phyloP scores from a whole-genome alignment of 2,113 vertebrate genomes.

The Quiscalus mexicanus region DNA sequence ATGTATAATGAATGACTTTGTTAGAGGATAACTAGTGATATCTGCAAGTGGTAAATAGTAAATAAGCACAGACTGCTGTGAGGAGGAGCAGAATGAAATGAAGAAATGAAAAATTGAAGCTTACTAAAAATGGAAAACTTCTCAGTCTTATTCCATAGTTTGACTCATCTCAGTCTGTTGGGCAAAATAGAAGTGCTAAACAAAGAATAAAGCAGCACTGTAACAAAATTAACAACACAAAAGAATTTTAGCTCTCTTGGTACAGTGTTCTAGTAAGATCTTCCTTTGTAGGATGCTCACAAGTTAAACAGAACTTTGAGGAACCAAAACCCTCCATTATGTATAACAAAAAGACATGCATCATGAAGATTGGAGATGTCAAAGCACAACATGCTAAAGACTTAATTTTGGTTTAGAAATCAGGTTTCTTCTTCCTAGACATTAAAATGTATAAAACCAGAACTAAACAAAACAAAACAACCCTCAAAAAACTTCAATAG shows the following conservation, averaged over 20 bases:
- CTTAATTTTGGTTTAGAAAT: background rate
- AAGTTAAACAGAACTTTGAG: background rate
- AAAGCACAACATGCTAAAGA: background rate
- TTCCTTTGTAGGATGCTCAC: background rate
- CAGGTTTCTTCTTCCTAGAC: background rate
- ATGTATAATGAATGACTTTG: background rate
- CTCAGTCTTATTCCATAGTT: background rate
- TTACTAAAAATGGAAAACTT: background rate
- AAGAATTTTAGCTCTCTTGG: background rate
- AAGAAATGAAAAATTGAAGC: background rate
- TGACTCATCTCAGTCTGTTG: background rate
- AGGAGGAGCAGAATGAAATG: background rate
- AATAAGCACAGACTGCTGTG: background rate
- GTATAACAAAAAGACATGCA: background rate
- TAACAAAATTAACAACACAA: background rate
- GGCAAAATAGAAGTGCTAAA: background rate
- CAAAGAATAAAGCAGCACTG: background rate
- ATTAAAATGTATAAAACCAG: background rate
- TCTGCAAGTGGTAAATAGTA: background rate
- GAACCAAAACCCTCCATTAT: background rate
- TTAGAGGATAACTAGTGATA: background rate
- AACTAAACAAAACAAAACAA: background rate
- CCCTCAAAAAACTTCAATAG: background rate
- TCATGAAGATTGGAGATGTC: background rate
- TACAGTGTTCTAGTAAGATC: background rate